Percentiles rank a stretch among this genome's conserved stretches.
Conservation (phyloP, 2,888 invertebrate species). For the Eupelmus urozonus region DNA sequence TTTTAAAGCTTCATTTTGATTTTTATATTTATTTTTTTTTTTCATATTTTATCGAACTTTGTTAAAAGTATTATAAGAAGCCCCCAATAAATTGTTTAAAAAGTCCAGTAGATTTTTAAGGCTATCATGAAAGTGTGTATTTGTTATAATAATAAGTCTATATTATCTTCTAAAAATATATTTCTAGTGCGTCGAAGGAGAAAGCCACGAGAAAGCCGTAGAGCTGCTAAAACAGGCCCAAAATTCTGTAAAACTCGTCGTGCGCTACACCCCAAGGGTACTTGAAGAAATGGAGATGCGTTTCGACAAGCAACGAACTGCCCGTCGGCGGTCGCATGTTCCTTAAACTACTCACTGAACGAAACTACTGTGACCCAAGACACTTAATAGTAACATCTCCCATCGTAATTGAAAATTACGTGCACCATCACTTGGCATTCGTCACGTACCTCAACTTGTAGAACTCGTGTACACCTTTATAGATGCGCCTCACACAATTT, state of each 20-base stretch:
- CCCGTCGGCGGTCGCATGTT: conserved; percentile 36
- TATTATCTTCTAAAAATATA: too few relatives aligned
- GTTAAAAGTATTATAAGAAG: too few relatives aligned
- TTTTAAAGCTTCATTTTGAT: too few relatives aligned
- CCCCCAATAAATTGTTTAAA: too few relatives aligned
- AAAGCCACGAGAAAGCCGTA: conserved; percentile 99
- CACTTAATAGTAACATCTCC: background rate
- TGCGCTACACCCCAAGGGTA: conserved; percentile 98
- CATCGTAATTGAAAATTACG: conserved; percentile 28
- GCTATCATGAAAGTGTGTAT: too few relatives aligned
- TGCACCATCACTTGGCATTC: conserved; percentile 2
- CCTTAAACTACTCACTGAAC: conserved; percentile 3
- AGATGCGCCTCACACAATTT: background rate
- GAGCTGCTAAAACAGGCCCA: conserved; percentile 97
- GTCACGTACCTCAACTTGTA: conserved; percentile 16
- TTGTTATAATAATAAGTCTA: too few relatives aligned
- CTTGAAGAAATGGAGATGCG: conserved; percentile 99
- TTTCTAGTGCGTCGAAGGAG: conserved; percentile 95
- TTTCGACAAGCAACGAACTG: conserved; percentile 96
- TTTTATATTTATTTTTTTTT: too few relatives aligned
- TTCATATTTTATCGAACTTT: too few relatives aligned
- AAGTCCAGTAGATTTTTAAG: too few relatives aligned
- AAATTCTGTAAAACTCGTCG: conserved; percentile 96
- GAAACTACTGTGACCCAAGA: background rate
- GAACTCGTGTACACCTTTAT: conserved; percentile 18